Base-by-base conservation (phyloP, 2,797 vertebrate genomes). In the Peromyscus eremicus region DNA sequence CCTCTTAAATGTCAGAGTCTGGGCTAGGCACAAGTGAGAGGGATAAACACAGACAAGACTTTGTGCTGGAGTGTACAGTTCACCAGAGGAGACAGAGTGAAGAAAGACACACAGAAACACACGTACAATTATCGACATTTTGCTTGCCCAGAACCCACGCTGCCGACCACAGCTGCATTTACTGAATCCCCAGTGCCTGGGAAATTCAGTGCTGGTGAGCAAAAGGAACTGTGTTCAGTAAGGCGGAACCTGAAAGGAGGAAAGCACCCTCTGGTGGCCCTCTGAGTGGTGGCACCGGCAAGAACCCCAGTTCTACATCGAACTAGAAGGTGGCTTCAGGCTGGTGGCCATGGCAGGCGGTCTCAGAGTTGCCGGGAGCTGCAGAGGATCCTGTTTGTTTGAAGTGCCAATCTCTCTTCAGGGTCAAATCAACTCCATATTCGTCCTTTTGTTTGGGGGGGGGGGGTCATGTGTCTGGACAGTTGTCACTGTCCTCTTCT, bases 181-280 rank as follows among this genome's bases (percentile, higher is more conserved):
- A 25, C 75, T 3, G 64, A 57, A 82, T 34, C 88, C 71, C 82
- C 70, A 70, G 37, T 71, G 43, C 91, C 46, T 34, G 34, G 68
- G 37, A 86, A 90, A 73, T 52, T n/a, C 57, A 32, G 37, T 49
- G 91, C 52, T 71, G 32, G 49, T 52, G 81, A 34, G 34, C 43
- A 27, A 21, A 2, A 95, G 66, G 84, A 95, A 34, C 27, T 88
- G 40, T 34, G 37, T 81, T 92, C 85, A 88, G 70, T 88, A 95
- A 84, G 85, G 25, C 77, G 46, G 57, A 91, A 89, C 94, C 94
- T 80, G 62, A 81, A 94, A 97, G 97, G 91, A 94, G 75, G 64
- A 97, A 97, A 97, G 96, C 97, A 96, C 97, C 97, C 96, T 95
- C 97, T 98, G 89, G 96, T 97, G 97, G 97, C 89, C 91, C 89